Base-by-base conservation (phyloP, 2,888 invertebrate species). In the Acanthosepion pharaonis region DNA sequence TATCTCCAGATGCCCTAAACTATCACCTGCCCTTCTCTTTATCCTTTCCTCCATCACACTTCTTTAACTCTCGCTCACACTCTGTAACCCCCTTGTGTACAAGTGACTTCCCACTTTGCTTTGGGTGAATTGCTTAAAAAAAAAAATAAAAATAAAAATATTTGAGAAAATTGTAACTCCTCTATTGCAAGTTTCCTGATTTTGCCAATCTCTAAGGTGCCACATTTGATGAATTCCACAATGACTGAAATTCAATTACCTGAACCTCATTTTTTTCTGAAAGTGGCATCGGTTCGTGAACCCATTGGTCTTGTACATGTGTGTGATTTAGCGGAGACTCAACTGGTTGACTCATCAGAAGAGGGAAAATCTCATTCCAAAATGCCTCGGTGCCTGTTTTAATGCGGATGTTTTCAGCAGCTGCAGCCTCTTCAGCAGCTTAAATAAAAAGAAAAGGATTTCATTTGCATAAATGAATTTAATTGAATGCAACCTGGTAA, bases 321-420 rank as follows among this genome's bases (percentile, higher is more conserved):
- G 96, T 11, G 96, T 95, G 15, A 97, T 97, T 33, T 97, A 96
- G 95, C 97, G 97, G 95, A 97, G 97, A 5, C 97, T 96, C 42
- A 95, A 95, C 96, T 33, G 97, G 95, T 94, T 96, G 96, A 94
- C 95, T 96, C 94, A 96, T 96, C 94, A 97, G 95, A 53, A 97
- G 92, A 42, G 96, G 95, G 9, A 96, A 94, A 18, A 97, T 94
- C 94, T 97, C 97, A 91, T 95, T 96, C 97, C 97, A 97, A 95
- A 97, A 97, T n/a, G 94, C 93, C 91, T 96, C 95, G 94, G 97
- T 91, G 53, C 97, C 97, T 48, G 95, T 96, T 94, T 95, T 95
- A 91, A 96, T 94, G 20, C 95, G 95, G 51, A 95, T 95, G 49
- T 96, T 96, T 94, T 95, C 95, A 91, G 96, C 95, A 91, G 95